Conservation (phyloP, 1,140 invertebrate species). For the Antheraea pernyi region DNA sequence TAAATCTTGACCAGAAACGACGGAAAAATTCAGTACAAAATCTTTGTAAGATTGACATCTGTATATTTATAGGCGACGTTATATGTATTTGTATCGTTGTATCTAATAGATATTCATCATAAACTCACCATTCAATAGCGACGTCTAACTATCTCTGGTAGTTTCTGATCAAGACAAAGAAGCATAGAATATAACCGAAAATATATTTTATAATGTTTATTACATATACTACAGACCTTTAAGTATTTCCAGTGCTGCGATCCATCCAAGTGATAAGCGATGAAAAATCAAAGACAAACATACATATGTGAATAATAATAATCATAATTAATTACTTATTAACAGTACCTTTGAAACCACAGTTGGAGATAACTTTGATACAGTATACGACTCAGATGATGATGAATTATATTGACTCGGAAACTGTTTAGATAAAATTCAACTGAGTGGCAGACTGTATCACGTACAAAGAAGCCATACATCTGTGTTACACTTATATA, state of each 20-base stretch:
- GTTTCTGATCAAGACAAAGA: background rate
- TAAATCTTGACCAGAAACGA: background rate
- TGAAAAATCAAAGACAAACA: conserved; percentile 48
- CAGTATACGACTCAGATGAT: background rate
- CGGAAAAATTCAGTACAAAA: background rate
- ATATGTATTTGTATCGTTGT: no score
- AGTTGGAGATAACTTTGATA: background rate
- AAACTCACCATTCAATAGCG: no score
- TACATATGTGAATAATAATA: background rate
- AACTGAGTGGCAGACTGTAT: background rate
- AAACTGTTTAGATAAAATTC: background rate
- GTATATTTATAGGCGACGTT: no score
- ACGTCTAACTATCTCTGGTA: background rate
- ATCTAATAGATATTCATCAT: no score
- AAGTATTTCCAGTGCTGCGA: conserved; percentile 90
- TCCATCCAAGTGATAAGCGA: conserved; percentile 62
- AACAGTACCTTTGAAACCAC: background rate
- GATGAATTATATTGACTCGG: background rate
- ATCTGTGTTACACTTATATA: background rate
- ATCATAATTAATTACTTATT: background rate
- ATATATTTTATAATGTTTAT: background rate
- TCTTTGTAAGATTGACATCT: background rate
- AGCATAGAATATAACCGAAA: background rate
- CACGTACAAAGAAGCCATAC: background rate
- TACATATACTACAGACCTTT: conserved; percentile 83